phyloP scores from a whole-genome alignment of 2,888 invertebrate species.

The Acanthopleura granulata region DNA sequence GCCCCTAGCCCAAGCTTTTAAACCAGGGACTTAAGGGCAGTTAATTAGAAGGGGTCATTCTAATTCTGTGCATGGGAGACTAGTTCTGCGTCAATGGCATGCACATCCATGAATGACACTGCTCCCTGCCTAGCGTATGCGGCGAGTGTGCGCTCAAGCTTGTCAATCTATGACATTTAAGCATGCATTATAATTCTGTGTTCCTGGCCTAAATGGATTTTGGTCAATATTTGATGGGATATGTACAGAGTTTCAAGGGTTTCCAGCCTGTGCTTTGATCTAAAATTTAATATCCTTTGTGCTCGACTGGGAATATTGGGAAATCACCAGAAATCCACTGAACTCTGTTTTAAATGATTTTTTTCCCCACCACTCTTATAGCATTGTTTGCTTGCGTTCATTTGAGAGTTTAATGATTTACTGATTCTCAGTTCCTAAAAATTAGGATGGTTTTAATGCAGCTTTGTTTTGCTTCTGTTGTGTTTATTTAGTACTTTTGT shows the following conservation, averaged over 20 bases:
- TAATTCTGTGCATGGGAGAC: too few species aligned
- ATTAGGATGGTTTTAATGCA: not conserved
- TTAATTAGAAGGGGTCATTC: too few species aligned
- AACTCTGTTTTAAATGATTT: not conserved
- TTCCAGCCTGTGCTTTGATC: constrained; percentile 15
- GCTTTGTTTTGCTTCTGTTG: not conserved
- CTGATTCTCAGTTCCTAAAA: not conserved
- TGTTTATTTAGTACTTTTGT: not conserved
- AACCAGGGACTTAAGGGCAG: too few species aligned
- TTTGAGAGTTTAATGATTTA: not conserved
- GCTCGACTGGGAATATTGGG: not conserved
- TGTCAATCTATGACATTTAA: constrained; percentile 14
- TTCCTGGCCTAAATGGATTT: constrained; percentile 15
- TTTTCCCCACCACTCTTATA: not conserved
- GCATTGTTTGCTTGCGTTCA: not conserved
- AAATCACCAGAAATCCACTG: not conserved
- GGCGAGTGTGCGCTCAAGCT: not conserved
- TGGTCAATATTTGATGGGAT: constrained; percentile 19
- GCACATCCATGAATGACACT: too few species aligned
- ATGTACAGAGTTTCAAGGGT: constrained; percentile 18
- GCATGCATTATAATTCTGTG: constrained; percentile 16
- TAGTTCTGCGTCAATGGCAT: too few species aligned
- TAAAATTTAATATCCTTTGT: constrained; percentile 18
- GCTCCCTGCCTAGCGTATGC: too few species aligned
- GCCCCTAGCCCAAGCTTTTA: too few species aligned